Conservation (phyloP, 30 jellyfish, hydroid and myxozoan genomes). For the Chironex yamaguchii region DNA sequence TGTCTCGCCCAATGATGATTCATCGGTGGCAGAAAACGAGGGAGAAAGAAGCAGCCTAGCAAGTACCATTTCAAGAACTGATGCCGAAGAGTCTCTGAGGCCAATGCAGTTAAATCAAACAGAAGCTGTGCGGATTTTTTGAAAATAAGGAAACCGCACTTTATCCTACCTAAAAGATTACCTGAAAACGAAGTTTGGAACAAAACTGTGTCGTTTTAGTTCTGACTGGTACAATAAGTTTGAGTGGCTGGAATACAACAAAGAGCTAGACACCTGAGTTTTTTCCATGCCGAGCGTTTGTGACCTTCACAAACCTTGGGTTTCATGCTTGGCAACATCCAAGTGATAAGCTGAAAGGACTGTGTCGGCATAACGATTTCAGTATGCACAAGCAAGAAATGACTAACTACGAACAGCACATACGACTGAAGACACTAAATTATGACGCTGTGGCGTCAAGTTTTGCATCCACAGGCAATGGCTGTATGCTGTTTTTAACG, state of each 20-base stretch:
- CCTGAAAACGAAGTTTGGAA: too few species aligned
- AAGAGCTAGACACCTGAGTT: constrained; percentile 7
- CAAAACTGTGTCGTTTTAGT: too few species aligned
- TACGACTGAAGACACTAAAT: neutral
- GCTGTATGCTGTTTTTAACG: neutral
- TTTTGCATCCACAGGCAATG: neutral
- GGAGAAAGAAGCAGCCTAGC: too few species aligned
- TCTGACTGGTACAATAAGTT: neutral
- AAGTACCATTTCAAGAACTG: too few species aligned
- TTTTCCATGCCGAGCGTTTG: too few species aligned
- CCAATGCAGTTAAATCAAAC: too few species aligned
- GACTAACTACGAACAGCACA: neutral
- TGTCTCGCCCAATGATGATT: too few species aligned
- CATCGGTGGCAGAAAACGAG: too few species aligned
- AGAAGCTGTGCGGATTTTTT: too few species aligned
- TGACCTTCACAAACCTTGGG: neutral
- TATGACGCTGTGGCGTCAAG: neutral
- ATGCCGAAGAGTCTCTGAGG: too few species aligned
- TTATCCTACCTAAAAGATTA: too few species aligned
- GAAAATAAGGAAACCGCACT: too few species aligned
- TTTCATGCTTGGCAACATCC: neutral
- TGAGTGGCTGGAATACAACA: constrained; percentile 16
- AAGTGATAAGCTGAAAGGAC: neutral
- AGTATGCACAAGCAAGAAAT: neutral
- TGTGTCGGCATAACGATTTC: neutral